Evolutionary conservation across 2,888 invertebrate genomes (phyloP), one percentile per base, ranked within the genome.

Genomic region (Amblyteles armatorius): DNA sequence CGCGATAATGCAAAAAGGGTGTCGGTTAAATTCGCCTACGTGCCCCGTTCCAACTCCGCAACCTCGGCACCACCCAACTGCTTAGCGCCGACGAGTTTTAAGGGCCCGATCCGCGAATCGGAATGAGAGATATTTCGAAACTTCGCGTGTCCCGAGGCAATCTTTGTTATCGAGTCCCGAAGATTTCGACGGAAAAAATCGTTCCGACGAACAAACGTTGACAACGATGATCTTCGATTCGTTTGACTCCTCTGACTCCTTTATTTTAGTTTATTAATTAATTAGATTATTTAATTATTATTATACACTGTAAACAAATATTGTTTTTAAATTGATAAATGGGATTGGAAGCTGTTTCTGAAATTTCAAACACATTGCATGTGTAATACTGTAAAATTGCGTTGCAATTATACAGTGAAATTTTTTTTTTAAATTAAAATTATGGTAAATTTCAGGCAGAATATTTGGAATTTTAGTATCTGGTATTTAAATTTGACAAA

Each of bases 11-110:
- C 81, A 60, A 55, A 48, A 69, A 52, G 65, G 81, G 69, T 67
- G 84, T 84, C 74, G 40, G 81, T 36, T 36, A 84, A 84, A 79
- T 84, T 84, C 71, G 81, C 69, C 44, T 78, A 84, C 73, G 81
- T 72, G 33, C 36, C 74, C 44, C 44, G 44, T 78, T 63, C 44
- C 50, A 33, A 33, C 13, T 29, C 29, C 63, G 26, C 22, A 26
- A 5, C 29, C 26, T 16, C 29, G 29, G n/a, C 11, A 29, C 33
- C 6, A 63, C 16, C 29, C 63, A 7, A 63, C 13, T 33, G 63
- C 33, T 33, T n/a, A 33, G 63, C 33, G 29, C n/a, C 16, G 29
- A 63, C 26, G 44, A 48, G 44, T 3, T 16, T 63, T 63, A 33
- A 63, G 63, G 68, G 33, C 73, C 26, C 81, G 44, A 76, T 19